phyloP scores from a whole-genome alignment of 2,113 vertebrate genomes.

The Hymenochirus boettgeri region DNA sequence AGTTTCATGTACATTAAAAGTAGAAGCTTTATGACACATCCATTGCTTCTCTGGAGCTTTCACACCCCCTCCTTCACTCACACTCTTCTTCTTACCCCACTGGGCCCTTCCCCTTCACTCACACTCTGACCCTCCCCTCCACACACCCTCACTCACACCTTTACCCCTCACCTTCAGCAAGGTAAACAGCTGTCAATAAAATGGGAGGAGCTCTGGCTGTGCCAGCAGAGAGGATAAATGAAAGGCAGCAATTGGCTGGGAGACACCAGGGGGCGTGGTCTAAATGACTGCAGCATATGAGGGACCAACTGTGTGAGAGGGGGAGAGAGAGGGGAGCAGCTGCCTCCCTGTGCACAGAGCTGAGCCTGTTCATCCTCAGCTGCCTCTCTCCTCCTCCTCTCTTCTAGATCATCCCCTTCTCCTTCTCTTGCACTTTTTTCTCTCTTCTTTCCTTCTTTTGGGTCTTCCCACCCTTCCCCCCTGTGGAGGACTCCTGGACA shows the following conservation, averaged over 20 bases:
- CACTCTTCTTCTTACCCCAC: no score
- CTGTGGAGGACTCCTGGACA: no score
- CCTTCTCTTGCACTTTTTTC: no score
- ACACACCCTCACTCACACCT: slow-evolving; percentile 10
- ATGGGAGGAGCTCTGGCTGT: slow-evolving; percentile 21
- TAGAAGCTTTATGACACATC: no score
- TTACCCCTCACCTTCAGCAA: slow-evolving; percentile 39
- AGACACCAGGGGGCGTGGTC: slow-evolving; percentile 7
- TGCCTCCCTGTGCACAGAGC: slow-evolving; percentile 18
- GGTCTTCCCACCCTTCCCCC: no score
- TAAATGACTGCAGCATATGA: slow-evolving; percentile 39
- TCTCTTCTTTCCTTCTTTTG: no score
- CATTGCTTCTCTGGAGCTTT: no score
- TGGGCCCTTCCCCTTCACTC: background rate
- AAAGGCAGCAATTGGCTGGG: slow-evolving; percentile 1
- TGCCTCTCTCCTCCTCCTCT: slow-evolving; percentile 40
- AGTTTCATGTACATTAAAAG: no score
- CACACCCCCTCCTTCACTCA: no score
- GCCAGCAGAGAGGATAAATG: background rate
- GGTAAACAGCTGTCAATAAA: slow-evolving; percentile 43
- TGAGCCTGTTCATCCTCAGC: slow-evolving; percentile 9
- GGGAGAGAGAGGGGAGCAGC: slow-evolving; percentile 3
- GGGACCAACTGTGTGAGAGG: slow-evolving; percentile 18
- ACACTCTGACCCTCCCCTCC: background rate
- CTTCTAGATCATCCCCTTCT: no score